Evolutionary conservation across 2,888 invertebrate genomes (phyloP), one percentile per base, ranked within the genome.

Genomic region (Tetramorium bicarinatum): DNA sequence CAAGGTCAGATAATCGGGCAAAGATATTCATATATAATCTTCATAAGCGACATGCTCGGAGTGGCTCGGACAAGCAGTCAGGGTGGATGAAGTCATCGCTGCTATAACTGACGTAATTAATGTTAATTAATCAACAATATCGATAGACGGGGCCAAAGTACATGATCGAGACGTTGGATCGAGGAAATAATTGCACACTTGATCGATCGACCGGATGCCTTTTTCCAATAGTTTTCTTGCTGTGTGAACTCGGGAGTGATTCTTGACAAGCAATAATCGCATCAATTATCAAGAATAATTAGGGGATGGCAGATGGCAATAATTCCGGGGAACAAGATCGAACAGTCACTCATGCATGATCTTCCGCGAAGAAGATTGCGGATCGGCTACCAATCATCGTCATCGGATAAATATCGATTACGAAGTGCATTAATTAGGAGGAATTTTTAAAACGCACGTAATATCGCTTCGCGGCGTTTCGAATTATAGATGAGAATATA

Each of bases 221-320:
- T 85, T 87, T 56, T 52, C 54, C 41, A 49, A 29, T 38, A 9
- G n/a, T 47, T 52, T 88, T 85, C 75, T 87, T 82, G 38, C 52
- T 34, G 47, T 52, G 29, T 69, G 71, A 61, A 54, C 25, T 49
- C 41, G 15, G 67, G 34, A 80, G 52, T 75, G 76, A 85, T 81
- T 74, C 75, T 7, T 25, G 44, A 67, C 66, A 69, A 69, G 29
- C 85, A 84, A 88, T 86, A 88, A 90, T 87, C 76, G 84, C 64
- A 69, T 69, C 88, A 88, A 90, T 90, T 90, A 90, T 86, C 84
- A 66, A 29, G 38, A 64, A 80, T 83, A 90, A 87, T 89, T 87
- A 86, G 74, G 75, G 67, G 34, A 25, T 71, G 52, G 66, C 66
- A 75, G 83, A 85, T 85, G 82, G 81, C 79, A 67, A 88, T 83